phyloP scores from a whole-genome alignment of 2,888 invertebrate species.

The Eupithecia abbreviata region DNA sequence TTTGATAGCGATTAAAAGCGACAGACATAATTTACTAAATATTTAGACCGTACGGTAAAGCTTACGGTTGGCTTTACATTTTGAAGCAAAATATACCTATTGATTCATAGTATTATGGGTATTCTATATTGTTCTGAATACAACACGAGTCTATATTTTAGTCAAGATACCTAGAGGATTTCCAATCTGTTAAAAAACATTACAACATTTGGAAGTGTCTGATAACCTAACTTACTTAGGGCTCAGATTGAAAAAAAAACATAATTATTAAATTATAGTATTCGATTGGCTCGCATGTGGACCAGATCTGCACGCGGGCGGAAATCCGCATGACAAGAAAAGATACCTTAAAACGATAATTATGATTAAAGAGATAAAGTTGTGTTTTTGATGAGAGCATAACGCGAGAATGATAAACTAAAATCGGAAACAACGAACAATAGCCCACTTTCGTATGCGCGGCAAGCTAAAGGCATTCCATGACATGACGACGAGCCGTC shows the following conservation, averaged over 20 bases:
- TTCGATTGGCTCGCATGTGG: too few species aligned
- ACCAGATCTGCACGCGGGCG: too few species aligned
- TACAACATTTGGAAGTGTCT: neutral
- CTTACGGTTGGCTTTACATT: neutral
- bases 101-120: neutral
- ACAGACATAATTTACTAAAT: constrained; percentile 12
- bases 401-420: constrained; percentile 59
- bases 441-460: constrained; percentile 64
- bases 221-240: neutral
- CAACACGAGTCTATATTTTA: neutral
- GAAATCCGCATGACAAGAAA: too few species aligned
- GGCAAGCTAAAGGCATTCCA: constrained; percentile 63
- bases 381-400: constrained; percentile 47
- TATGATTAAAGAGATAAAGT: constrained; percentile 37
- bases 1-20: constrained; percentile 17
- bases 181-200: neutral
- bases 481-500: constrained; percentile 50
- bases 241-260: too few species aligned
- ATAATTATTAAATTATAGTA: too few species aligned
- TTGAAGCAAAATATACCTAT: neutral
- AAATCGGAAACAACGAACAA: constrained; percentile 69
- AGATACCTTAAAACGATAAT: neutral
- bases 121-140: neutral
- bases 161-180: neutral
- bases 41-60: neutral